These are phyloP conservation scores for Sinocyclocheilus maitianheensis DNA, from an alignment of 2,113 vertebrate genomes.

Conservation along the genomic window DNA sequence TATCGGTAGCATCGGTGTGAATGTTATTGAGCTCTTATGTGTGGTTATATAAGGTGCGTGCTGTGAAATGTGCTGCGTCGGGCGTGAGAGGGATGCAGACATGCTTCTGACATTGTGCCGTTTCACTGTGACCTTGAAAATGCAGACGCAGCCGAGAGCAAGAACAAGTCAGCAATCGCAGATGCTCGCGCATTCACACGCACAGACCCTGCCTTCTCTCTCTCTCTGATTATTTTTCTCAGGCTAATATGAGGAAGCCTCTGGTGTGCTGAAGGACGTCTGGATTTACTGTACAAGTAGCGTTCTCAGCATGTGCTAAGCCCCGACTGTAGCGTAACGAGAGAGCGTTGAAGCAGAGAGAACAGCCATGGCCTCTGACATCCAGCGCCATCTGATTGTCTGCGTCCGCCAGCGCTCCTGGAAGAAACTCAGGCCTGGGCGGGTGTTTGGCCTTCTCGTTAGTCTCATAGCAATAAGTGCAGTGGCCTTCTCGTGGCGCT, in stretches of 20 bases:
- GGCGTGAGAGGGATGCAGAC: background rate
- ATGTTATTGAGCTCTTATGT: background rate
- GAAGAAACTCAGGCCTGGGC: constrained; percentile 86
- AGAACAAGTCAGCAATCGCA: constrained; percentile 43
- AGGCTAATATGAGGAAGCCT: constrained; percentile 77
- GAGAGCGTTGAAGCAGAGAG: constrained; percentile 31
- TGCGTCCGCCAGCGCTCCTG: constrained; percentile 69
- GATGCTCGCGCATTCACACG: constrained; percentile 25
- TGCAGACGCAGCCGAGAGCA: constrained; percentile 46
- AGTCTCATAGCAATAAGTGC: constrained; percentile 87
- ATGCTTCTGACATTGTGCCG: constrained; percentile 43
- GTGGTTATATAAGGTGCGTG: background rate
- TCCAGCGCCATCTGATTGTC: constrained; percentile 52
- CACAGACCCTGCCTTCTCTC: background rate
- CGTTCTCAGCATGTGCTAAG: constrained; percentile 64
- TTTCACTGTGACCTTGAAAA: constrained; percentile 56
- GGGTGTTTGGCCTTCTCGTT: constrained; percentile 84
- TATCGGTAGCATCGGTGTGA: background rate
- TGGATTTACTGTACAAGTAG: constrained; percentile 62
- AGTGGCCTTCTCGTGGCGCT: constrained; percentile 81
- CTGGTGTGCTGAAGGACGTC: constrained; percentile 67
- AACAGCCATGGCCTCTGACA: constrained; percentile 53
- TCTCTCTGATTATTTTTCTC: constrained; percentile 29
- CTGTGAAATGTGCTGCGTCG: constrained; percentile 25
- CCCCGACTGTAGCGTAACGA: background rate